Percentiles rank a stretch among this genome's conserved stretches.
Evolutionary conservation across 2,888 invertebrate species (phyloP).

Genomic region (Bombyx huttoni): DNA sequence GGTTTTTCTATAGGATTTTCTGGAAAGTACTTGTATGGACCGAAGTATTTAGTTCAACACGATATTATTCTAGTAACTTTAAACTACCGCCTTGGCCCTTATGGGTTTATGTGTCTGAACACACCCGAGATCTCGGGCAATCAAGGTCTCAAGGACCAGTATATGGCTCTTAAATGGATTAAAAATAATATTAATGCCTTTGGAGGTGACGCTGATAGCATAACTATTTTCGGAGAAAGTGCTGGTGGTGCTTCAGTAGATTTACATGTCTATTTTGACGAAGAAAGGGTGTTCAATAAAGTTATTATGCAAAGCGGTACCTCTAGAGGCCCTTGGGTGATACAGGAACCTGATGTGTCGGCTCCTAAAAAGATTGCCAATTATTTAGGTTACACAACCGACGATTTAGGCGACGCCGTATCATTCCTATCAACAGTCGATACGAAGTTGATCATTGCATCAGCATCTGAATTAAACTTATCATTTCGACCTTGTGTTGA

Average conservation of each 20-base stretch:
- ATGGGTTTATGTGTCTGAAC: constrained; percentile 44
- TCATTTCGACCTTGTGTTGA: constrained; percentile 29
- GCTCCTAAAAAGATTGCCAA: constrained; percentile 24
- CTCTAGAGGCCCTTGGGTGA: constrained; percentile 12
- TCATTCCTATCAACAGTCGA: constrained; percentile 23
- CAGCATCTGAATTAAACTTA: constrained; percentile 15
- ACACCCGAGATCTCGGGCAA: constrained; percentile 34
- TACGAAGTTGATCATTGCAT: constrained; percentile 22
- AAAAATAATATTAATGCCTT: constrained; percentile 37
- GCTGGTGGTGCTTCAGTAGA: constrained; percentile 33
- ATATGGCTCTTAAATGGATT: constrained; percentile 35
- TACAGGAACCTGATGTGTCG: constrained; percentile 17
- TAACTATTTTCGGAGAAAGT: constrained; percentile 40
- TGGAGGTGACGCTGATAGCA: constrained; percentile 32
- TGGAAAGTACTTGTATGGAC: constrained; percentile 24
- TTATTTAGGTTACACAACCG: constrained; percentile 23
- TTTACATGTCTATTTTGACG: constrained; percentile 25
- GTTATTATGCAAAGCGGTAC: constrained; percentile 37
- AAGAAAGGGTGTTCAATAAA: constrained; percentile 31
- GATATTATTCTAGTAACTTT: constrained; percentile 36
- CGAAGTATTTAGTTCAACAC: constrained; percentile 29
- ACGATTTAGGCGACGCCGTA: constrained; percentile 23
- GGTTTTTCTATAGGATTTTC: constrained; percentile 22
- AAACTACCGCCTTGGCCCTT: constrained; percentile 41
- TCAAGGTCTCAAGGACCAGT: constrained; percentile 43